Evolutionary conservation across 2,888 invertebrate species (phyloP).

Genomic region (Luperina nickerlii): DNA sequence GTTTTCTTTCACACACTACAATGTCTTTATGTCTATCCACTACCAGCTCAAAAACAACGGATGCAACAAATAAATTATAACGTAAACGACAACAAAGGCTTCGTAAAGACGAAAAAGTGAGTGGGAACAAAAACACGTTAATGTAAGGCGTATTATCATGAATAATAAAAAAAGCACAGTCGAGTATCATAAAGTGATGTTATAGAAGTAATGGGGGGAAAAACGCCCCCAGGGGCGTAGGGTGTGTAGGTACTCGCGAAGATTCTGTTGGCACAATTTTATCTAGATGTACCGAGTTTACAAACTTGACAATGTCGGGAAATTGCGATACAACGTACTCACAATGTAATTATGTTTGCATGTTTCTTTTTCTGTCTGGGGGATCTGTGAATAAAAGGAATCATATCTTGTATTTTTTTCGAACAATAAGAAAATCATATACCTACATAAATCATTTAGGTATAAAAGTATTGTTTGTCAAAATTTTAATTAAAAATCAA

Average conservation of each 20-base stretch:
- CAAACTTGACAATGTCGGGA: conserved; percentile 50
- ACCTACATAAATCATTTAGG: neutral
- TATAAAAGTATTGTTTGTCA: too few species aligned
- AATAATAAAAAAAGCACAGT: conserved; percentile 87
- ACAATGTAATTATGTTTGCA: conserved; percentile 35
- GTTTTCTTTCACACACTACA: neutral
- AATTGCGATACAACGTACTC: conserved; percentile 40
- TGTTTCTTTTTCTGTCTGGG: neutral
- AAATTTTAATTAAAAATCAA: neutral
- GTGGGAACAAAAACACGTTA: conserved; percentile 80
- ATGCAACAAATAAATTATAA: conserved; percentile 74
- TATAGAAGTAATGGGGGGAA: conserved; percentile 87
- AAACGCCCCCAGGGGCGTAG: conserved; percentile 79
- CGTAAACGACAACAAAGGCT: conserved; percentile 69
- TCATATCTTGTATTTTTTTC: neutral
- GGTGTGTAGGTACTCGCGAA: conserved; percentile 69
- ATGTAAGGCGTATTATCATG: conserved; percentile 87
- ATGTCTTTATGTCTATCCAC: conserved; percentile 6
- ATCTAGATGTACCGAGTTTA: conserved; percentile 61
- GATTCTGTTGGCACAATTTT: conserved; percentile 59
- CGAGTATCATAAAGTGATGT: conserved; percentile 87
- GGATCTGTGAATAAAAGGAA: neutral
- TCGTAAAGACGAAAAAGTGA: conserved; percentile 68
- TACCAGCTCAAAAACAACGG: conserved; percentile 40
- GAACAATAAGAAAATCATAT: neutral